Evolutionary conservation across 2,888 invertebrate species (phyloP).

Genomic region (Iphiclides podalirius): DNA sequence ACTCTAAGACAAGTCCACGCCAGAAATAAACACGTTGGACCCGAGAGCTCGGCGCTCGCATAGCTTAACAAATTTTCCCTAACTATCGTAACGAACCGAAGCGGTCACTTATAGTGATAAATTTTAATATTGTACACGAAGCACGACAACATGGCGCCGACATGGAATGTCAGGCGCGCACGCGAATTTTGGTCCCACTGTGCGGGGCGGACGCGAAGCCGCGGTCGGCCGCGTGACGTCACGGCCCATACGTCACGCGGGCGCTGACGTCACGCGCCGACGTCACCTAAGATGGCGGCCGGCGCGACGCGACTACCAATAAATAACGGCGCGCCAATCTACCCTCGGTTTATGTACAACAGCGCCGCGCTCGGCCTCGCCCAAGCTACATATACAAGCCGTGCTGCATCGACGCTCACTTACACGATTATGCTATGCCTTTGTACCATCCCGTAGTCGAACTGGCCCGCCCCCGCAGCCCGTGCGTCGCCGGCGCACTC

Average conservation of each 20-base stretch:
- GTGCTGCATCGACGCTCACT: constrained; percentile 29
- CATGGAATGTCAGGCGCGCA: constrained; percentile 40
- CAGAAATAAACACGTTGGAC: too few species aligned
- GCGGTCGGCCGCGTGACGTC: constrained; percentile 42
- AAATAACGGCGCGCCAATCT: too few species aligned
- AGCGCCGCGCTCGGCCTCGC: constrained; percentile 25
- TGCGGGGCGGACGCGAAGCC: constrained; percentile 46
- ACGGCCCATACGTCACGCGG: constrained; percentile 53
- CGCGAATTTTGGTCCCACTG: constrained; percentile 7
- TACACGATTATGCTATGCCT: constrained; percentile 58
- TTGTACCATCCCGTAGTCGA: constrained; percentile 69
- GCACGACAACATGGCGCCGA: constrained; percentile 54
- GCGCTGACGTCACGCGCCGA: constrained; percentile 55
- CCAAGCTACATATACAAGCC: constrained; percentile 34
- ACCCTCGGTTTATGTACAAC: constrained; percentile 38
- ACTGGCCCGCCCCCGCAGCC: constrained; percentile 53
- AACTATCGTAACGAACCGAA: constrained; percentile 63
- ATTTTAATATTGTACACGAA: constrained; percentile 58
- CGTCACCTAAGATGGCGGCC: constrained; percentile 47
- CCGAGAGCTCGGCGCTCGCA: constrained; percentile 50
- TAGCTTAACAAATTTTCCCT: constrained; percentile 55
- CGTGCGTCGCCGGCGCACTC: constrained; percentile 36
- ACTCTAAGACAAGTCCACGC: constrained; percentile 28
- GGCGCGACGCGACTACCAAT: constrained; percentile 27
- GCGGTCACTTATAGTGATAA: constrained; percentile 68